Conservation (phyloP, 2,113 vertebrate species). For the Melanostigma gelatinosum region DNA sequence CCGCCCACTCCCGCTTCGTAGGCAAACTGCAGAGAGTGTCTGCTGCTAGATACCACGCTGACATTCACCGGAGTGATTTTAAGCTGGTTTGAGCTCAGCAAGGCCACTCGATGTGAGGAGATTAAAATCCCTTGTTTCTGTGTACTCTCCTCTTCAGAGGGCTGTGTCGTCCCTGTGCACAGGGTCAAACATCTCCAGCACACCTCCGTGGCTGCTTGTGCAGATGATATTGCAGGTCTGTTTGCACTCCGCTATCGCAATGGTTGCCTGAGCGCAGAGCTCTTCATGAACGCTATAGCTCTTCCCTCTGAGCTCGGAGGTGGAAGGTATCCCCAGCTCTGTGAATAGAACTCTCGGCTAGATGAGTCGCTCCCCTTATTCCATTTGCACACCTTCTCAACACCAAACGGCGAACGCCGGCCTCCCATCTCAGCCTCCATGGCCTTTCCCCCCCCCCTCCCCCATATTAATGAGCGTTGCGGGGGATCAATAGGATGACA, state of each 20-base stretch:
- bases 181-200: constrained; percentile 59
- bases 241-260: constrained; percentile 36
- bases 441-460: constrained; percentile 52
- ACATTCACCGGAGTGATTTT: constrained; percentile 33
- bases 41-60: constrained; percentile 32
- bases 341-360: constrained; percentile 30
- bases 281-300: constrained; percentile 34
- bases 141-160: constrained; percentile 30
- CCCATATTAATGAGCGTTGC: constrained; percentile 77
- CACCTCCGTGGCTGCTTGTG: neutral
- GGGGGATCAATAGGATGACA: constrained; percentile 79
- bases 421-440: constrained; percentile 43
- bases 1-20: neutral
- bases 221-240: constrained; percentile 46
- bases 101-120: constrained; percentile 55
- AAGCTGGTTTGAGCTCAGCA: constrained; percentile 23
- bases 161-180: constrained; percentile 38
- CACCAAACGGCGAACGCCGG: constrained; percentile 59
- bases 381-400: constrained; percentile 64
- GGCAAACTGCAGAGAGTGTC: constrained; percentile 40
- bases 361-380: constrained; percentile 60
- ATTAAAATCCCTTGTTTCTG: constrained; percentile 63
- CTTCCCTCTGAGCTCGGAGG: constrained; percentile 20
- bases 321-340: constrained; percentile 20
- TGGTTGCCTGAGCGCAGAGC: neutral